Conservation (phyloP, 2,888 invertebrate species). For the Hypsopygia costalis region DNA sequence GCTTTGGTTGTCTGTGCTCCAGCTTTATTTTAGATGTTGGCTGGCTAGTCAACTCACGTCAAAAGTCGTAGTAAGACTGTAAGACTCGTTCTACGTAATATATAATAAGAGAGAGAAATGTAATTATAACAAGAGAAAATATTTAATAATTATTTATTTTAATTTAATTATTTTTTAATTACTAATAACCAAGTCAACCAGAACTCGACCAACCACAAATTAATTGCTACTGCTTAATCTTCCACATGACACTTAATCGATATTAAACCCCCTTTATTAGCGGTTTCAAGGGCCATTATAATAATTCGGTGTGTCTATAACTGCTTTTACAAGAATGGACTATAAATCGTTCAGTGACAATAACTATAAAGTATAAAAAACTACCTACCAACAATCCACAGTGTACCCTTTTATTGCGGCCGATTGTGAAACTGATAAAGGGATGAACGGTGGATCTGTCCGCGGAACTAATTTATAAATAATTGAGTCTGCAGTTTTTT, state of each 20-base stretch:
- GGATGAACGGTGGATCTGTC: conserved; percentile 73
- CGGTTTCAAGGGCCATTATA: conserved; percentile 52
- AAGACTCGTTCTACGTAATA: too few species aligned
- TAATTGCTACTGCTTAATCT: not conserved
- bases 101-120: too few species aligned
- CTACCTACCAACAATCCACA: conserved; percentile 55
- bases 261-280: conserved; percentile 30
- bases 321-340: conserved; percentile 37
- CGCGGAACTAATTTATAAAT: conserved; percentile 78
- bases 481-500: conserved; percentile 75
- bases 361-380: conserved; percentile 52
- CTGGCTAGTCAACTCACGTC: too few species aligned
- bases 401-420: conserved; percentile 72
- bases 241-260: conserved; percentile 4
- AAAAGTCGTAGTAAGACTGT: too few species aligned
- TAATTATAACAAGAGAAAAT: too few species aligned
- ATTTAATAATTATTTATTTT: not conserved
- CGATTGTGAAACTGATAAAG: conserved; percentile 74
- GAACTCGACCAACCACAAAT: conserved; percentile 9
- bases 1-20: too few species aligned
- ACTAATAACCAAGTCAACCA: too few species aligned
- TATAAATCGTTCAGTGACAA: conserved; percentile 61
- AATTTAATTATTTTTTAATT: conserved; percentile 1
- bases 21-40: too few species aligned
- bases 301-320: conserved; percentile 41